phyloP scores from a whole-genome alignment of 2,797 vertebrate genomes.

The Manis crassicaudata region DNA sequence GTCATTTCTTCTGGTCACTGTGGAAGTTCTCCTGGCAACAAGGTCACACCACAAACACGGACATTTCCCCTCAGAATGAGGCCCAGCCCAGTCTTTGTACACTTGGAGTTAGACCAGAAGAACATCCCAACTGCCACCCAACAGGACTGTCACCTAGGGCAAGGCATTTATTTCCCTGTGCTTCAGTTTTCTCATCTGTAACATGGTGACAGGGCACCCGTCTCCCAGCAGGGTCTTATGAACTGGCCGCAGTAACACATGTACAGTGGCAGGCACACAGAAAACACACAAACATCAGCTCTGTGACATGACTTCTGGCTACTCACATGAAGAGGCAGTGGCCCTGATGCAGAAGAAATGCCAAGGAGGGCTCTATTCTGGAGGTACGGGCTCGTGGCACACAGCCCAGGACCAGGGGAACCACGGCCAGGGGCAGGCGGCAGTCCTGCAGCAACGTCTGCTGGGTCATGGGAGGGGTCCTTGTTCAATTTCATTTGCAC shows the following conservation, averaged over 20 bases:
- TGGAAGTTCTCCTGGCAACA: neutral
- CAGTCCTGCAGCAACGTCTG: fast-evolving
- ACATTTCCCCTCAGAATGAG: neutral
- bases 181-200: neutral
- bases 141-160: neutral
- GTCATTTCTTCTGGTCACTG: neutral
- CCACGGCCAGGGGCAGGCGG: fast-evolving
- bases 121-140: neutral
- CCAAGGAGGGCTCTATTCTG: neutral
- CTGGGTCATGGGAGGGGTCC: neutral
- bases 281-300: neutral
- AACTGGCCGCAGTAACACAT: neutral
- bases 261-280: neutral
- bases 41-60: neutral
- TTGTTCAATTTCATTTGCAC: neutral
- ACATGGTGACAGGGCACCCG: neutral
- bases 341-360: neutral
- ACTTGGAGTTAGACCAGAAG: neutral
- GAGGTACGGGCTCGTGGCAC: neutral
- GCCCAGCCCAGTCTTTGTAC: neutral
- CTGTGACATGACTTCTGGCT: neutral
- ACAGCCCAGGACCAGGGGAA: neutral
- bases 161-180: neutral
- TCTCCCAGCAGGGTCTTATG: neutral
- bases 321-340: neutral